These are phyloP conservation scores for Gallinago nigripennis DNA, from an alignment of 2,797 vertebrate species.

Conservation along the genomic window DNA sequence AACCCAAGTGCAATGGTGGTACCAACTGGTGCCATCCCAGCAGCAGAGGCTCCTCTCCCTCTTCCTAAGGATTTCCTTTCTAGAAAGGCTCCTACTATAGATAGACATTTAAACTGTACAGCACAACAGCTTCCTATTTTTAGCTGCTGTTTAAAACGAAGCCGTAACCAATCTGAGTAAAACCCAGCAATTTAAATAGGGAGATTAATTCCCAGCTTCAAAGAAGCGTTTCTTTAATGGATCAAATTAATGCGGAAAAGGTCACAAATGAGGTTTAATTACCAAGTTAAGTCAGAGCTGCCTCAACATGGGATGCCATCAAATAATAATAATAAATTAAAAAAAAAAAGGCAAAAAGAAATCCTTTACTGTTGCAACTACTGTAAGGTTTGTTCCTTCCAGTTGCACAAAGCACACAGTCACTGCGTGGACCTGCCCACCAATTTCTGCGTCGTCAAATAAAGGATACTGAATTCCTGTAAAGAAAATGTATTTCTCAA, in stretches of 20 bases:
- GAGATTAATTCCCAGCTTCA: conserved; percentile 64
- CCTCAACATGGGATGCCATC: not conserved
- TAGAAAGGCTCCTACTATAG: conserved; percentile 51
- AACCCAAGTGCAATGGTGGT: not conserved
- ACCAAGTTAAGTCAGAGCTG: conserved; percentile 56
- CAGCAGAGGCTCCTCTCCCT: not conserved
- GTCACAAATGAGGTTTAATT: conserved; percentile 52
- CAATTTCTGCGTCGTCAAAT: not conserved
- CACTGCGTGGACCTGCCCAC: not conserved
- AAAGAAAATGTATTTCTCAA: not conserved
- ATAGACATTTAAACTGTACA: conserved; percentile 48
- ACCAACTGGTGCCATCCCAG: not conserved
- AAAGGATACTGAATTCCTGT: not conserved
- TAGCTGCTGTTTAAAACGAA: conserved; percentile 62
- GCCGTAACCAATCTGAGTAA: conserved; percentile 63
- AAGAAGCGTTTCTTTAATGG: conserved; percentile 43
- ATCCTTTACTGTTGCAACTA: not conserved
- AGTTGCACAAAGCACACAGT: not conserved
- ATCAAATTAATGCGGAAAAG: conserved; percentile 63
- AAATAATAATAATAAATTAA: not conserved
- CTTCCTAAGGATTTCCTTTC: conserved; percentile 8
- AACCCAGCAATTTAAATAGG: conserved; percentile 50
- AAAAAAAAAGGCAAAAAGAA: not conserved
- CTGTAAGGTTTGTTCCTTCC: not conserved
- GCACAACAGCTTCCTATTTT: conserved; percentile 49